Base-by-base conservation (phyloP, 2,797 vertebrate species). In the Schizopygopsis pylzovi region DNA sequence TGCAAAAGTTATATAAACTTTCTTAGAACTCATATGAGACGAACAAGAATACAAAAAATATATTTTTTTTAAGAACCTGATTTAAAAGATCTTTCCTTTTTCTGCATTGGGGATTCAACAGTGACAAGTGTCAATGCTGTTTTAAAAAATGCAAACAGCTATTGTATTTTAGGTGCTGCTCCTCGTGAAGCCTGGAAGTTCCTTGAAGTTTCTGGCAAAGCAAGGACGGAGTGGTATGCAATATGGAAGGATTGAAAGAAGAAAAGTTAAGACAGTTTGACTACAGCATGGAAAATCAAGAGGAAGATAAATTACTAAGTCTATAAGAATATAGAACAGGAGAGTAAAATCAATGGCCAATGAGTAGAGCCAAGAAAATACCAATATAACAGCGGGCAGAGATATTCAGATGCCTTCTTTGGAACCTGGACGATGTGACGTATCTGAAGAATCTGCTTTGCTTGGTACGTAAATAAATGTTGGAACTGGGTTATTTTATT, bases 351-450 rank as follows among this genome's bases (percentile, higher is more conserved):
- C 92, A 87, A 92, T 93, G 90, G 80, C 89, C 84, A 89, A 90
- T 79, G 82, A 88, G 65, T 52, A 88, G 88, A 90, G 92, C 90
- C 92, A 94, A 92, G 91, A 90, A 91, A 90, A 87, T 87, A 91
- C 90, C 92, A 88, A 87, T 91, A 86, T 89, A 88, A 78, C 90
- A 76, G 15, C 56, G 61, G 86, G 77, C 67, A 86, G 84, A 90
- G 90, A 83, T 92, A 88, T 91, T 92, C 81, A 87, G 90, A 91
- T 87, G 85, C 85, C 88, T 89, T 87, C 86, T 89, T 90, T 90
- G 67, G 78, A 86, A 79, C 73, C 72, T 87, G 86, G 41, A 86
- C 45, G 75, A 25, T 67, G 83, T 85, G 85, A 73, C 78, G 49
- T 76, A 71, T 87, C 56, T 81, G 59, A 61, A 67, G 78, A 81